phyloP scores from a whole-genome alignment of 53 echinoderm and acorn worm species.

The Temnopleurus reevesii region DNA sequence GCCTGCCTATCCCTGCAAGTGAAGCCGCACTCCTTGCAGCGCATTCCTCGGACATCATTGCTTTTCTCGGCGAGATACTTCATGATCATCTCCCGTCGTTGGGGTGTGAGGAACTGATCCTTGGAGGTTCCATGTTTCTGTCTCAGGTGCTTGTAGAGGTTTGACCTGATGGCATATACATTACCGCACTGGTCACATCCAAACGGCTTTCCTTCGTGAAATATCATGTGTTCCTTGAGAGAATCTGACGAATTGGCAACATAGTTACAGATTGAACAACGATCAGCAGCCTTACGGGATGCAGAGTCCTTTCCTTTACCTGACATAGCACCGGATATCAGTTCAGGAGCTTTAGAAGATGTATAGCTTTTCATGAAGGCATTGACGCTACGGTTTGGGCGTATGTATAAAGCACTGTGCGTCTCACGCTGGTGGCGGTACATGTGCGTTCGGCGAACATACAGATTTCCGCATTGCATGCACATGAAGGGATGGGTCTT shows the following conservation, averaged over 20 bases:
- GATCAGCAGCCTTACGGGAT: background rate
- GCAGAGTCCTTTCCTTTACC: background rate
- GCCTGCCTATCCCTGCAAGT: background rate
- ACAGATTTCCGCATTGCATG: conserved; percentile 3
- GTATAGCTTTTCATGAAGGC: background rate
- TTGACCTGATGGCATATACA: background rate
- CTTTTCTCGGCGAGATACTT: background rate
- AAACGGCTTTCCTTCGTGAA: background rate
- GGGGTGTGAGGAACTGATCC: background rate
- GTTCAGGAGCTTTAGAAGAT: background rate
- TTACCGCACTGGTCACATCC: conserved; percentile 2
- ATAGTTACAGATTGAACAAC: conserved; percentile 5
- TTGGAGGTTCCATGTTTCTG: conserved; percentile 19
- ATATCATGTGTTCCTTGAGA: background rate
- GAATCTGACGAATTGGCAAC: background rate
- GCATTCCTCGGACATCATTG: background rate
- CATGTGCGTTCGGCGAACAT: background rate
- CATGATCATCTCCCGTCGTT: background rate
- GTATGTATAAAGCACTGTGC: background rate
- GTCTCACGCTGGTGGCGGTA: conserved; percentile 1
- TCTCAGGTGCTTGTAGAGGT: background rate
- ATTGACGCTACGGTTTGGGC: background rate
- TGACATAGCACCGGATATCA: background rate
- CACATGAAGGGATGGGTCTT: conserved; percentile 17
- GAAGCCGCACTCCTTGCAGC: background rate